Percentiles rank a stretch among this genome's conserved stretches.
phyloP scores from a whole-genome alignment of 2,113 vertebrate genomes.

The Muntiacus reevesi region DNA sequence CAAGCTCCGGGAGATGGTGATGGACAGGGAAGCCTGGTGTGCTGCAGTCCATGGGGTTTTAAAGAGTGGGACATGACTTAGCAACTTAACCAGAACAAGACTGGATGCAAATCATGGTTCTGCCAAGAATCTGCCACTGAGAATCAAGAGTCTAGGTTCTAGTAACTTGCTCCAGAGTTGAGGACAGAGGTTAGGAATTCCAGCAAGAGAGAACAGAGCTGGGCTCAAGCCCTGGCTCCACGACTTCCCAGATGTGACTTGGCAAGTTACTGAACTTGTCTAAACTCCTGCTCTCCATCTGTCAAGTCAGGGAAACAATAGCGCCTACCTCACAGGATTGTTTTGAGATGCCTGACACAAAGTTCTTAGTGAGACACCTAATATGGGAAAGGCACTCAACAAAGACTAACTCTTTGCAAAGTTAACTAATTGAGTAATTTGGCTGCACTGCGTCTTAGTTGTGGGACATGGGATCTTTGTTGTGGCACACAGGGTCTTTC shows the following conservation, averaged over 20 bases:
- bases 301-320: background rate
- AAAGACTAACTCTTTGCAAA: background rate
- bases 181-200: background rate
- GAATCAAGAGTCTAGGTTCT: background rate
- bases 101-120: background rate
- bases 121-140: background rate
- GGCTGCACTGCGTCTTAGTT: background rate
- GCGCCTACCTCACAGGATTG: background rate
- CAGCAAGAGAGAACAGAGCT: background rate
- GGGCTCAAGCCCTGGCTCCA: background rate
- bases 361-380: background rate
- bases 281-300: background rate
- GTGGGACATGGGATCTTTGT: background rate
- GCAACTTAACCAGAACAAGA: background rate
- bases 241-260: background rate
- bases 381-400: background rate
- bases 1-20: background rate
- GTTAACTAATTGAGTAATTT: background rate
- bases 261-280: background rate
- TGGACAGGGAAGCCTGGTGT: background rate
- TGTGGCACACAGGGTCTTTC: background rate
- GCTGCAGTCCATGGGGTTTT: background rate
- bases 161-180: background rate
- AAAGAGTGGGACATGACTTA: background rate
- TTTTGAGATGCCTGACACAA: background rate